Evolutionary conservation across 1,140 invertebrate genomes (phyloP).

Genomic region (Camponotus vicinus): DNA sequence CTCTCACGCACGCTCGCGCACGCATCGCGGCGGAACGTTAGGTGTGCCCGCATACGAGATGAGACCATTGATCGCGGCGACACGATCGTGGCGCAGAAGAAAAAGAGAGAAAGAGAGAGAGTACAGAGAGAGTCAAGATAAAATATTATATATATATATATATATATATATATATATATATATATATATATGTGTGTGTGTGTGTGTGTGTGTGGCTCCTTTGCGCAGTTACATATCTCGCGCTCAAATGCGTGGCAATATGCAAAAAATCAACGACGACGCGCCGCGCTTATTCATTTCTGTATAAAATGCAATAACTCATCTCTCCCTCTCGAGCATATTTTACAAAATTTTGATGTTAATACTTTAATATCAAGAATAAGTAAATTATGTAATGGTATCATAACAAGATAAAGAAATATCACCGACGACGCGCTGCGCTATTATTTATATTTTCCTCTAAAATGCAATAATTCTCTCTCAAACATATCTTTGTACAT

Average conservation of each 20-base stretch:
- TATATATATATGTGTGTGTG: no score
- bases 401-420: neutral
- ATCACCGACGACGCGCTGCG: neutral
- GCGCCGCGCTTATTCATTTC: neutral
- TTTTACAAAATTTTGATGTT: neutral
- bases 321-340: neutral
- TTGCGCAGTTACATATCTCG: neutral
- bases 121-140: neutral
- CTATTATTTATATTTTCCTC: no score
- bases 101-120: conserved; percentile 17
- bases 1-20: conserved; percentile 64
- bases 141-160: conserved; percentile 24
- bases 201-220: neutral
- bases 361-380: neutral
- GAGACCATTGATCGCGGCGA: conserved; percentile 57
- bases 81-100: neutral
- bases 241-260: neutral
- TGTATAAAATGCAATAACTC: neutral
- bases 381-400: neutral
- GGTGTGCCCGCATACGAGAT: conserved; percentile 64
- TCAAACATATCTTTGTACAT: neutral
- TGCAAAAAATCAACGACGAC: neutral
- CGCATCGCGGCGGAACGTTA: conserved; percentile 57
- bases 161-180: no score
- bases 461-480: neutral